Conservation (phyloP, 2,888 invertebrate species). For the Micoletzkya japonica region DNA sequence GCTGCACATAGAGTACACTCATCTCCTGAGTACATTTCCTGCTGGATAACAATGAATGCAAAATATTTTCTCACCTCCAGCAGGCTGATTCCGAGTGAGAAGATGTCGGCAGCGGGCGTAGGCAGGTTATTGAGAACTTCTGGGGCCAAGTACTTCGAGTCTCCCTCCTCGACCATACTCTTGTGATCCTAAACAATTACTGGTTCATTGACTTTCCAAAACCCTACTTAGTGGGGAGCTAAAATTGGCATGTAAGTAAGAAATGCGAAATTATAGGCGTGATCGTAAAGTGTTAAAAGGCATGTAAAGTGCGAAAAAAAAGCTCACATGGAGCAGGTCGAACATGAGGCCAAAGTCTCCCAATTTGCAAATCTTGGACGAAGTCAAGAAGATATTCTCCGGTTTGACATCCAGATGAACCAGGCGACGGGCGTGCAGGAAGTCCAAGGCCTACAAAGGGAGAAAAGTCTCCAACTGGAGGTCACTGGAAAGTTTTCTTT, state of each 20-base stretch:
- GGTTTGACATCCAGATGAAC: conserved; percentile 80
- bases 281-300: no score
- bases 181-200: conserved; percentile 19
- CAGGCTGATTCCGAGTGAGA: conserved; percentile 75
- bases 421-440: conserved; percentile 74
- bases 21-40: no score
- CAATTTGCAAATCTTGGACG: conserved; percentile 74
- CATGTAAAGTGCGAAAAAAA: neutral
- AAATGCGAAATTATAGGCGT: no score
- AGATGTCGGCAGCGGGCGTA: conserved; percentile 75
- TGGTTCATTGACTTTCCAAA: no score
- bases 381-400: conserved; percentile 76
- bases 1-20: no score
- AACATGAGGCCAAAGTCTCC: conserved; percentile 78
- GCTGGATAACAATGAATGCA: no score
- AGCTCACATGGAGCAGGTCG: conserved; percentile 68
- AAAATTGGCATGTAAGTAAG: no score
- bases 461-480: neutral
- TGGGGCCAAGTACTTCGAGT: conserved; percentile 77
- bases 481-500: no score
- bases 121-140: conserved; percentile 75
- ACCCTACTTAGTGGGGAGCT: no score
- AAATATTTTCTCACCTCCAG: conserved; percentile 68
- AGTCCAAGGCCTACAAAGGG: conserved; percentile 67
- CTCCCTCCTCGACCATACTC: conserved; percentile 70